phyloP scores from a whole-genome alignment of 2,113 vertebrate genomes.

The Gavia stellata region DNA sequence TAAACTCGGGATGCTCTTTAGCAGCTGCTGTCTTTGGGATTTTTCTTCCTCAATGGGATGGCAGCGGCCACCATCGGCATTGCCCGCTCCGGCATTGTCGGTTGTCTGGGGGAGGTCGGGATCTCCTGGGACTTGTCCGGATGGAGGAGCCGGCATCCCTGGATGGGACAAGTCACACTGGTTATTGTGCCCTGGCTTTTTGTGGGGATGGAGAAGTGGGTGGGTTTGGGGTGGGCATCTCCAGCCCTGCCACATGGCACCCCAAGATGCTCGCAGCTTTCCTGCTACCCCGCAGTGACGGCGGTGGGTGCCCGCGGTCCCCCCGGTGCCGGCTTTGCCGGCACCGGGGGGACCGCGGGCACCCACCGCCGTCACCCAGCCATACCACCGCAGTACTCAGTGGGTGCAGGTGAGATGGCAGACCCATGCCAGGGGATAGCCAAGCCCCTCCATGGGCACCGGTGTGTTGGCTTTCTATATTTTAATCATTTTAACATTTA shows the following conservation, averaged over 20 bases:
- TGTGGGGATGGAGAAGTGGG: background rate
- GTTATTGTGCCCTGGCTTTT: fast-evolving
- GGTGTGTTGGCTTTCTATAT: constrained; percentile 64
- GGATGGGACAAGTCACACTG: background rate
- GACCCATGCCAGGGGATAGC: background rate
- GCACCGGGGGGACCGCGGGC: background rate
- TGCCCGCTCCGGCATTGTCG: fast-evolving
- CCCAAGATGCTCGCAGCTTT: background rate
- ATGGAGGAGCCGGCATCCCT: background rate
- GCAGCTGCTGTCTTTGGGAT: constrained; percentile 45
- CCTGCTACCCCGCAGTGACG: fast-evolving
- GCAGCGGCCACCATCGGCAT: background rate
- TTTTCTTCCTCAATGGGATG: background rate
- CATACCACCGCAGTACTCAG: fast-evolving
- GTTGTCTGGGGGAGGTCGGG: background rate
- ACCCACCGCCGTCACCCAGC: background rate
- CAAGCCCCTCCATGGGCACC: constrained; percentile 14
- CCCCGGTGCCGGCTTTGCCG: background rate
- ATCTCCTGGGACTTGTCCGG: fast-evolving
- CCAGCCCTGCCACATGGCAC: background rate
- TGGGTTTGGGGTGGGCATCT: background rate
- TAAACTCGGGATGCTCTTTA: constrained; percentile 87
- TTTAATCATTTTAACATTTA: constrained; percentile 85
- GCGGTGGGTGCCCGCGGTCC: background rate
- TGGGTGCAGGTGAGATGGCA: background rate